These are phyloP conservation scores for Catharus ustulatus DNA, from an alignment of 2,797 vertebrate genomes.

Conservation along the genomic window DNA sequence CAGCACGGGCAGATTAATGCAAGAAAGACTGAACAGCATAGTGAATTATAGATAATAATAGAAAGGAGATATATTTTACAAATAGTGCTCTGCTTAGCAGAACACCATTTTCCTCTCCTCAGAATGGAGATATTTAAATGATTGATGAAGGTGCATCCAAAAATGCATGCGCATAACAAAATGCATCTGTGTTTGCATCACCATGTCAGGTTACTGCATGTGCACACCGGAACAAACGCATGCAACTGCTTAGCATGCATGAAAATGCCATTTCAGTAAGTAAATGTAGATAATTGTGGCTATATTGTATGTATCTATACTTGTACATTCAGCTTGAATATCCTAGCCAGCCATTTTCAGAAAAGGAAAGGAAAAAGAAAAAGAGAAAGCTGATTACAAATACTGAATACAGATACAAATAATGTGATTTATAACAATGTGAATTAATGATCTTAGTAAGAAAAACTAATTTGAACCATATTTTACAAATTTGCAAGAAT, in stretches of 20 bases:
- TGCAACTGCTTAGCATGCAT: constrained; percentile 66
- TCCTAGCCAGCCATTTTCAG: constrained; percentile 71
- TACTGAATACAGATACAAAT: constrained; percentile 41
- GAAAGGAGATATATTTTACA: constrained; percentile 13
- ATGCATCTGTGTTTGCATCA: constrained; percentile 64
- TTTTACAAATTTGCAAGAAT: background rate
- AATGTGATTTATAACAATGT: constrained; percentile 17
- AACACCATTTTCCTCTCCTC: constrained; percentile 16
- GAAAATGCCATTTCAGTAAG: constrained; percentile 57
- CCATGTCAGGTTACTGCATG: constrained; percentile 58
- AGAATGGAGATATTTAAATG: constrained; percentile 42
- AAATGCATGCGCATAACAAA: constrained; percentile 63
- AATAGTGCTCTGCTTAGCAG: constrained; percentile 38
- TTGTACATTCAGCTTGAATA: constrained; percentile 68
- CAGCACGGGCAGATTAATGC: constrained; percentile 52
- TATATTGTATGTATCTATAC: constrained; percentile 62
- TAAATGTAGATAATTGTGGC: constrained; percentile 53
- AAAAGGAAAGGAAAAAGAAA: constrained; percentile 63
- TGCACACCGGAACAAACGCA: constrained; percentile 61
- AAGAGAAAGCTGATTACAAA: constrained; percentile 66
- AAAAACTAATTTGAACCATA: background rate
- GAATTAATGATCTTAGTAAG: background rate
- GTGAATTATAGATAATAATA: constrained; percentile 12
- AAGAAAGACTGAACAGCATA: constrained; percentile 34
- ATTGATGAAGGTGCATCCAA: constrained; percentile 61